These are phyloP conservation scores for Mycalesis mineus DNA, from an alignment of 2,888 invertebrate species.

Conservation along the genomic window DNA sequence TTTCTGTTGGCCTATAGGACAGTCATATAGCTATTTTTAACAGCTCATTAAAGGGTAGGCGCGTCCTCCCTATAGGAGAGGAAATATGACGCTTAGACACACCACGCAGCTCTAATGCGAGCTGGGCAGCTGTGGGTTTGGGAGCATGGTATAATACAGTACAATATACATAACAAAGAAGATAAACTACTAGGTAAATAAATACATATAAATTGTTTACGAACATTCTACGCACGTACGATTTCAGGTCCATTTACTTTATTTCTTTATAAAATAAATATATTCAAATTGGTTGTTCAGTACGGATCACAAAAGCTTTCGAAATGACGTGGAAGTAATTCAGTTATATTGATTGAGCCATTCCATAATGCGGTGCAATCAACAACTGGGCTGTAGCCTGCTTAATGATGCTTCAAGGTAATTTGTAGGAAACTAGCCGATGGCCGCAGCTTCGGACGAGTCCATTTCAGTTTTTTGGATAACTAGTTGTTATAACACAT, in stretches of 20 bases:
- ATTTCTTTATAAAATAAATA: not conserved
- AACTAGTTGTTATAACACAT: too few species aligned
- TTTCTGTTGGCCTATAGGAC: too few species aligned
- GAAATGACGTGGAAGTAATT: conserved; percentile 20
- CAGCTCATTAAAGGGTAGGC: too few species aligned
- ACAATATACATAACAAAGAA: too few species aligned
- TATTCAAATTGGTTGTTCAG: conserved; percentile 1
- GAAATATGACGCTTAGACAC: too few species aligned
- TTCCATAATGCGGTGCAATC: conserved; percentile 18
- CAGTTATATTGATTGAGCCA: conserved; percentile 22
- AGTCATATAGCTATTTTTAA: too few species aligned
- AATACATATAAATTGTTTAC: not conserved
- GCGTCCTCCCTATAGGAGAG: too few species aligned
- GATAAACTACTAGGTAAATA: not conserved
- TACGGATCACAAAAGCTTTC: conserved; percentile 6
- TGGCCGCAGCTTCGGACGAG: too few species aligned
- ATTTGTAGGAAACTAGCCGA: conserved; percentile 14
- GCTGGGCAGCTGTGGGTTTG: too few species aligned
- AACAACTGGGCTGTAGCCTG: conserved; percentile 7
- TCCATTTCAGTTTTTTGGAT: too few species aligned
- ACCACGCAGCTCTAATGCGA: too few species aligned
- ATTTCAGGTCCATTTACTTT: not conserved
- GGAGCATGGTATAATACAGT: too few species aligned
- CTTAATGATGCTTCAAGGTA: conserved; percentile 18
- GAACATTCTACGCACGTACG: not conserved